Conservation (phyloP, 2,888 invertebrate species). For the Drosophila birchii region DNA sequence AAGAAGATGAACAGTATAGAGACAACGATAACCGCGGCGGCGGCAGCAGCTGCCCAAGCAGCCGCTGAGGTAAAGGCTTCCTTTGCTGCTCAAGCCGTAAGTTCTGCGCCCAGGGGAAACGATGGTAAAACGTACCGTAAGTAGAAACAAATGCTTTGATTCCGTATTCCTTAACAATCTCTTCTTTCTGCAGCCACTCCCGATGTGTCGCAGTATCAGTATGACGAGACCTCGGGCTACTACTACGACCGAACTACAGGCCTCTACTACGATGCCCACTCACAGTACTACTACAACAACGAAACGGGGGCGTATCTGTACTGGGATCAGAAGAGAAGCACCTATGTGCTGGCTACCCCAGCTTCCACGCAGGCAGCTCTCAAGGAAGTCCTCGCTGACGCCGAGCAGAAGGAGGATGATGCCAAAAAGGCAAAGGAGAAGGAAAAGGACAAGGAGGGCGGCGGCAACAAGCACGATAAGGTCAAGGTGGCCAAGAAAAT, state of each 20-base stretch:
- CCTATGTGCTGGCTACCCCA: constrained; percentile 85
- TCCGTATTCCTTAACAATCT: too few relatives aligned
- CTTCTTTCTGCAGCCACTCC: constrained; percentile 87
- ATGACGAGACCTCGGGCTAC: constrained; percentile 97
- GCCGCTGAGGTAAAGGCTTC: constrained; percentile 84
- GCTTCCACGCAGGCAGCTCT: constrained; percentile 82
- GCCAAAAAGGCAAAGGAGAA: constrained; percentile 86
- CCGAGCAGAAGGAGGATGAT: constrained; percentile 64
- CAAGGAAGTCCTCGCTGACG: constrained; percentile 66
- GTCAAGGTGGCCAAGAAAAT: constrained; percentile 99
- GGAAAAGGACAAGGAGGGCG: constrained; percentile 83
- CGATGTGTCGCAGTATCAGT: constrained; percentile 95
- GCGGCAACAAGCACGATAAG: constrained; percentile 91
- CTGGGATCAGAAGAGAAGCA: constrained; percentile 92
- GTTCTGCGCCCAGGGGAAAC: constrained; percentile 81
- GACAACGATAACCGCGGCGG: constrained; percentile 82
- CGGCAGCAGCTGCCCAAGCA: constrained; percentile 80
- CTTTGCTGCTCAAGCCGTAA: constrained; percentile 63
- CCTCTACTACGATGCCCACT: constrained; percentile 97
- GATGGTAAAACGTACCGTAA: constrained; percentile 84
- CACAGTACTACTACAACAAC: constrained; percentile 98
- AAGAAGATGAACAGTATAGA: constrained; percentile 83
- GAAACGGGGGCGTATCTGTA: constrained; percentile 96
- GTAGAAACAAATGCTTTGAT: constrained; percentile 27
- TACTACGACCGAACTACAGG: constrained; percentile 97